Percentiles rank a stretch among this genome's conserved stretches.
phyloP scores from a whole-genome alignment of 2,113 vertebrate genomes.

The Canis aureus region DNA sequence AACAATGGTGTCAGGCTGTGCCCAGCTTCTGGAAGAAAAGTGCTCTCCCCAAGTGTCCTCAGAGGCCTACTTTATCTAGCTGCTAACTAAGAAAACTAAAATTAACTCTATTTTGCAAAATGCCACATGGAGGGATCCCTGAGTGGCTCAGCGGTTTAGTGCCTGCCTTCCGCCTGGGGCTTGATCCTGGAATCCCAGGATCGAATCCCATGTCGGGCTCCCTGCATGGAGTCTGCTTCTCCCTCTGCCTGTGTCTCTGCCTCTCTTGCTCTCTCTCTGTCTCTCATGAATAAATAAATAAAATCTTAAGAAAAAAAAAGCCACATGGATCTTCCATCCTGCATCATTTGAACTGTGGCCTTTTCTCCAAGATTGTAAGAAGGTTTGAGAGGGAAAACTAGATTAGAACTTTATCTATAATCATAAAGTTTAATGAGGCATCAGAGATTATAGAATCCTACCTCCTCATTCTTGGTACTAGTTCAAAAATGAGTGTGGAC shows the following conservation, averaged over 20 bases:
- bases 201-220: no score
- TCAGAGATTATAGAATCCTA: not conserved
- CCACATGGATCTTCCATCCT: not conserved
- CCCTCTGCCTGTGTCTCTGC: no score
- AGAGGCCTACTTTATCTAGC: not conserved
- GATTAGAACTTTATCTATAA: not conserved
- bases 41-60: not conserved
- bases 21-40: not conserved
- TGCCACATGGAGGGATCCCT: not conserved
- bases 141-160: no score
- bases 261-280: no score
- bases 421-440: not conserved
- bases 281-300: no score
- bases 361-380: not conserved
- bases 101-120: not conserved
- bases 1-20: not conserved
- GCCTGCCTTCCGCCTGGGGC: no score
- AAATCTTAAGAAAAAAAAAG: not conserved
- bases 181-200: no score
- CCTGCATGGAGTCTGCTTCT: no score
- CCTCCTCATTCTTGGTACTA: not conserved
- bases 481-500: not conserved
- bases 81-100: not conserved
- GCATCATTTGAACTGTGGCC: not conserved
- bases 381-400: not conserved